These are phyloP conservation scores for Eristalis intricaria DNA, from an alignment of 2,888 invertebrate genomes.

Conservation along the genomic window DNA sequence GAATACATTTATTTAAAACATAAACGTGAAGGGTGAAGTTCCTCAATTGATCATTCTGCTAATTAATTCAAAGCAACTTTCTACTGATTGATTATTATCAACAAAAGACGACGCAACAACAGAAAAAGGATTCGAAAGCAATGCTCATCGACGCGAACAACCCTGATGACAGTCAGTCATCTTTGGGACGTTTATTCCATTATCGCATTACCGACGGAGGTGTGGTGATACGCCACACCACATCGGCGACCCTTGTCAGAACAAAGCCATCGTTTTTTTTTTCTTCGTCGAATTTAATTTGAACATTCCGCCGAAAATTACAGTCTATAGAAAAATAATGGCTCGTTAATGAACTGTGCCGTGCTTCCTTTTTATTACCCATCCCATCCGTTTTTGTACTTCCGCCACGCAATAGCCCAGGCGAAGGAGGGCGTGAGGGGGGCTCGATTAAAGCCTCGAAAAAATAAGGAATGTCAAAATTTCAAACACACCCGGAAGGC, in stretches of 20 bases:
- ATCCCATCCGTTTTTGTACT: neutral
- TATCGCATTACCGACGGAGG: neutral
- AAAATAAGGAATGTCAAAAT: neutral
- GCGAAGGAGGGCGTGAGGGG: neutral
- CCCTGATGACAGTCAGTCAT: neutral
- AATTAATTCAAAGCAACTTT: neutral
- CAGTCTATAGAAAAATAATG: neutral
- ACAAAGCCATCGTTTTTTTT: no score
- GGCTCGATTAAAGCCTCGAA: neutral
- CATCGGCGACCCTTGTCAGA: neutral
- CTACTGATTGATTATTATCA: neutral
- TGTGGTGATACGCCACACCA: neutral
- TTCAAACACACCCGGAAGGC: slow-evolving; percentile 32
- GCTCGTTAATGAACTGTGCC: neutral
- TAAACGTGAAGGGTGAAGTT: neutral
- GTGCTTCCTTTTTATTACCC: neutral
- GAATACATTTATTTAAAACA: neutral
- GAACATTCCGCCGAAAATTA: neutral
- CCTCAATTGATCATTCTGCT: neutral
- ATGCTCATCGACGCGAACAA: neutral
- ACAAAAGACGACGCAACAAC: neutral
- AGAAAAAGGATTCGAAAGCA: neutral
- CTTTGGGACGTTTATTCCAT: no score
- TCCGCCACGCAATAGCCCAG: neutral
- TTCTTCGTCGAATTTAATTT: neutral